Evolutionary conservation across 2,113 vertebrate genomes (phyloP).

Genomic region (Gallinago jamesoni): DNA sequence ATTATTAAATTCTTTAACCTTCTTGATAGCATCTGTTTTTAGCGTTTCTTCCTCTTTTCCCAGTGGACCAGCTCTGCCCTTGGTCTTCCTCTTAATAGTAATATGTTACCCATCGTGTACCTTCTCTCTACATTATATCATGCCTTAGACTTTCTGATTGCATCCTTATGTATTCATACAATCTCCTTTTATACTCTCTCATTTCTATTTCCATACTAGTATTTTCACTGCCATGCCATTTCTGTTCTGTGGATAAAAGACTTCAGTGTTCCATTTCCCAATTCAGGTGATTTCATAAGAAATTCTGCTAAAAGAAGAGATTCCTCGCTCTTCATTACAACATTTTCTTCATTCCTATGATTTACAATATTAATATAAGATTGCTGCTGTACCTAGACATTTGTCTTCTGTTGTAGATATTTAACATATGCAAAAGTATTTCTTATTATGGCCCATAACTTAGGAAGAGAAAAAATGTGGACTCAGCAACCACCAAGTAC

Average conservation of each 20-base stretch:
- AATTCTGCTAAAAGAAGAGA: background rate
- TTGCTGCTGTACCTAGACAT: background rate
- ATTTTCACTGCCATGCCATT: background rate
- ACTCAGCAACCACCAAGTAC: background rate
- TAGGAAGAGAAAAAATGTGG: background rate
- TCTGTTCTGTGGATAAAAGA: background rate
- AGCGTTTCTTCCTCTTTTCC: background rate
- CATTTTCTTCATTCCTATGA: background rate
- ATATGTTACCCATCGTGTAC: accelerated
- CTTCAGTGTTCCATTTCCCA: accelerated
- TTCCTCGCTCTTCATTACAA: background rate
- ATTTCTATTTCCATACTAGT: background rate
- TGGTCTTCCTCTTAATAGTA: background rate
- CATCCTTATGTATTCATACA: background rate
- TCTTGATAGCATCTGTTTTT: background rate
- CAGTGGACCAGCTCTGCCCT: background rate
- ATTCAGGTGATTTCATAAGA: background rate
- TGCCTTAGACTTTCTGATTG: background rate
- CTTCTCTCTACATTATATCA: background rate
- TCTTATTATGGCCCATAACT: background rate
- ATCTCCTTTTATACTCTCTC: background rate
- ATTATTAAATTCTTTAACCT: background rate
- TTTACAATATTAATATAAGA: background rate
- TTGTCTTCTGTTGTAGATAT: background rate
- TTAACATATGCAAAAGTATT: background rate